A percentile compares a stretch with the other conserved stretches of the same genome.
Evolutionary conservation across 23 tunicate species (phyloP).

Genomic region (Phallusia fumigata): DNA sequence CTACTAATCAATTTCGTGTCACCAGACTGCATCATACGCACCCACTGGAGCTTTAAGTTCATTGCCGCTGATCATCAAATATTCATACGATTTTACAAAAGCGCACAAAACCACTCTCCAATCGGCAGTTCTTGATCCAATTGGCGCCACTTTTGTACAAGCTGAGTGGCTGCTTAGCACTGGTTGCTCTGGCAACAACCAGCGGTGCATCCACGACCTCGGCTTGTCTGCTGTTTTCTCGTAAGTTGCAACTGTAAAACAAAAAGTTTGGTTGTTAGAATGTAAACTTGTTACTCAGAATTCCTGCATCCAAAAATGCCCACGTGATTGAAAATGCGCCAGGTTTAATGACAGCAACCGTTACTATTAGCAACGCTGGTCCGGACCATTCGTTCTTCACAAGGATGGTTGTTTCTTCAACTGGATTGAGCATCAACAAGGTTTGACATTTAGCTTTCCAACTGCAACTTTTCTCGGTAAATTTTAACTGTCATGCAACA

Average conservation of each 20-base stretch:
- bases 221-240: background rate
- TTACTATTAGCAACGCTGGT: background rate
- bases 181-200: constrained; percentile 1
- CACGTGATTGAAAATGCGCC: background rate
- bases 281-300: background rate
- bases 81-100: background rate
- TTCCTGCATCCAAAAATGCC: background rate
- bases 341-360: background rate
- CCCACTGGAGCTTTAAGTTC: background rate
- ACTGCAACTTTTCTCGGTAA: background rate
- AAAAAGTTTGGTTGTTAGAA: background rate
- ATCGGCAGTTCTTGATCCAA: background rate
- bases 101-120: background rate
- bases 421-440: background rate
- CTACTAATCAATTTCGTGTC: no score
- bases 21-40: background rate
- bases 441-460: background rate
- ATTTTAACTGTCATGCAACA: background rate
- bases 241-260: background rate
- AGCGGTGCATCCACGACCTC: background rate
- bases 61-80: background rate
- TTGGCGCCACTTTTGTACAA: background rate
- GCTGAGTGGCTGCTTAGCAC: background rate
- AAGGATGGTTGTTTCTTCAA: background rate
- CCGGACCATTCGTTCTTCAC: constrained; percentile 17